Base-by-base conservation (phyloP, 1,140 invertebrate genomes). In the Pseudomyrmex sp. region DNA sequence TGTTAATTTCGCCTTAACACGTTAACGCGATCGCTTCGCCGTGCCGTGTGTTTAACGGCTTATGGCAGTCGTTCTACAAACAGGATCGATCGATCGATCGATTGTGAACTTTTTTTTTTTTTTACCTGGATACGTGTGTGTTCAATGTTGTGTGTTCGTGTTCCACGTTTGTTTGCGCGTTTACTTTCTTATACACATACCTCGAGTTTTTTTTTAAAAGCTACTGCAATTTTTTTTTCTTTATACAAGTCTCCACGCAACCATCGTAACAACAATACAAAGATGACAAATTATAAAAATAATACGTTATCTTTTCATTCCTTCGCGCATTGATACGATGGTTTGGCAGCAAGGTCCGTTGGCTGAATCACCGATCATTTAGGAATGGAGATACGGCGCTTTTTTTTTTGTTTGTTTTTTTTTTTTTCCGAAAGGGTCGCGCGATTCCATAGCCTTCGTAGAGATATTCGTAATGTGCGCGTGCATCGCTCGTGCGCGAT, bases 241-340 rank as follows among this genome's bases (percentile, higher is more conserved):
- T 82, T 90, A 88, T 84, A 85, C 85, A 90, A 90, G 86, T 84
- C 76, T 85, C 35, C 35, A 68, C 74, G 79, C 87, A 91, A 91
- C 92, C 88, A 90, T 92, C 85, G 72, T 90, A 87, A 86, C 91
- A 91, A 91, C 89, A 76, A 68, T 70, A 76, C 76, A 70, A 88
- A 86, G 80, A 89, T 89, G 85, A 80, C 74, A 92, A 93, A 93
- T 93, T 93, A 93, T 91, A 93, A 93, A 93, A 94, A 94, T 94
- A 94, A 93, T 90, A 92, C 90, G 82, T 91, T 92, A 90, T 91
- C 79, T 89, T 87, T 87, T 85, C 54, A 62, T 88, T 88, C 77
- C 84, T 76, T 80, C 48, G 74, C 86, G 74, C 68, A 89, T 91
- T 89, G 90, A 85, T 88, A 91, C 84, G 88, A 93, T 91, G 89